Conservation (phyloP, 2,888 invertebrate genomes). For the Flexamia atlantica region DNA sequence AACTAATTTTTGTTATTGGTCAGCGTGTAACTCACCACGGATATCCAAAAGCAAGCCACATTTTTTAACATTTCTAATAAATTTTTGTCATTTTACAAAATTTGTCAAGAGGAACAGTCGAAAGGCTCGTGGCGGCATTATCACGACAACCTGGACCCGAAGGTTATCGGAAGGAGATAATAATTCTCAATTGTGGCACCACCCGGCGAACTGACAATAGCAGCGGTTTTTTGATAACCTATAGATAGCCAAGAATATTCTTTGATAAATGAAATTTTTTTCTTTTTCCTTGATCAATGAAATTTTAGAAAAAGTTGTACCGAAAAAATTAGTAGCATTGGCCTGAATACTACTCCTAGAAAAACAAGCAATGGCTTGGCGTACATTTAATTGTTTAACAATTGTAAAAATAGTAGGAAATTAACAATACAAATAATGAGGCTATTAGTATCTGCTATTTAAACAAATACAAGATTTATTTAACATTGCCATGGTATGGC, state of each 20-base stretch:
- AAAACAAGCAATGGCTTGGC: too few relatives aligned
- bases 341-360: too few relatives aligned
- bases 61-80: neutral
- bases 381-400: too few relatives aligned
- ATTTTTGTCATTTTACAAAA: constrained; percentile 8
- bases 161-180: constrained; percentile 23
- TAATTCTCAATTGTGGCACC: neutral
- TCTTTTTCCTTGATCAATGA: neutral
- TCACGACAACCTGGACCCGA: constrained; percentile 1
- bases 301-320: constrained; percentile 3
- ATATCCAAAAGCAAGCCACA: neutral
- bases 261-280: neutral
- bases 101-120: neutral
- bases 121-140: neutral
- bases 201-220: neutral
- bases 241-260: neutral
- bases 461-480: too few relatives aligned
- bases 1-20: too few relatives aligned
- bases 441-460: too few relatives aligned
- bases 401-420: too few relatives aligned
- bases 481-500: too few relatives aligned
- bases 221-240: constrained; percentile 22
- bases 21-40: neutral
- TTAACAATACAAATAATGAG: too few relatives aligned
- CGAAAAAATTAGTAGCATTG: too few relatives aligned